phyloP scores from a whole-genome alignment of 2,113 vertebrate species.

The Strix aluco region DNA sequence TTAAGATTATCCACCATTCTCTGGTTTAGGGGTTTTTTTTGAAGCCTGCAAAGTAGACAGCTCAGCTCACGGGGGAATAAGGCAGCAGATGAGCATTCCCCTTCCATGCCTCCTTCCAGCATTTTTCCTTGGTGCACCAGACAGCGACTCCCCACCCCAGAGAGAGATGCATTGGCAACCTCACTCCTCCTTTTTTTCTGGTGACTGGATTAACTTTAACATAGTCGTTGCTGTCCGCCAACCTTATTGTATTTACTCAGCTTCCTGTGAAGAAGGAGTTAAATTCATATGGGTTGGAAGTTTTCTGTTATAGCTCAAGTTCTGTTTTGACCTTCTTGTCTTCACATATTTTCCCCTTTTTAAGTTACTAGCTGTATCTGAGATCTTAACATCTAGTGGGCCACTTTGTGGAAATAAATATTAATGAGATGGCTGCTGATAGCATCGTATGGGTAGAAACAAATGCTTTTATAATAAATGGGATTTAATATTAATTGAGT shows the following conservation, averaged over 20 bases:
- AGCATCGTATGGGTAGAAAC: constrained; percentile 38
- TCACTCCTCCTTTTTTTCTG: neutral
- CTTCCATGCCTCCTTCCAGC: neutral
- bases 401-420: constrained; percentile 65
- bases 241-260: neutral
- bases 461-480: constrained; percentile 58
- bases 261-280: neutral
- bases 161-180: neutral
- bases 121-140: neutral
- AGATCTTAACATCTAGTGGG: constrained; percentile 26
- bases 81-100: neutral
- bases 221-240: neutral
- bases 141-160: neutral
- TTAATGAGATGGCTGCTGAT: constrained; percentile 65
- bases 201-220: neutral
- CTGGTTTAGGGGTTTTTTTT: neutral
- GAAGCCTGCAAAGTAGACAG: neutral
- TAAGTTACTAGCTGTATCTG: neutral
- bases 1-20: neutral
- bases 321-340: constrained; percentile 24
- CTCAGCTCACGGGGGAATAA: neutral
- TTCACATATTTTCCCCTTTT: constrained; percentile 7
- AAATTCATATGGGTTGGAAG: neutral
- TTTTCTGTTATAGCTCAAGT: constrained; percentile 35
- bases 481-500: constrained; percentile 62